Evolutionary conservation across 2,113 vertebrate genomes (phyloP).

Genomic region (Notothenia coriiceps): DNA sequence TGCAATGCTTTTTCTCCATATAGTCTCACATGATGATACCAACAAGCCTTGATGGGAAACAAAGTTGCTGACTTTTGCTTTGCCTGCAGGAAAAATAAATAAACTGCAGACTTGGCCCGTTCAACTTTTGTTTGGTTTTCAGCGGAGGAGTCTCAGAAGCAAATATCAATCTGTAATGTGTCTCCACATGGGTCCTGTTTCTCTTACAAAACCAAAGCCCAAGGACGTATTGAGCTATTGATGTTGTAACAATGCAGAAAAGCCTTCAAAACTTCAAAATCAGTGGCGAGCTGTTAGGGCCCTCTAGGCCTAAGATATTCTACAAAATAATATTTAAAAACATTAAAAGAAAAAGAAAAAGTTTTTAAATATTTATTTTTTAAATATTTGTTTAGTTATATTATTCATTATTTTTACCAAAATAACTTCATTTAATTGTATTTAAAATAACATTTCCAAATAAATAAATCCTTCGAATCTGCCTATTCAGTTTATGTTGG

Average conservation of each 20-base stretch:
- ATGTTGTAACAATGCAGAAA: not conserved
- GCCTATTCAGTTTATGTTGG: too few relatives aligned
- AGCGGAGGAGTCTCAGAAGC: constrained; percentile 11
- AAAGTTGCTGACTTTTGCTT: constrained; percentile 63
- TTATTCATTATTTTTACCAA: too few relatives aligned
- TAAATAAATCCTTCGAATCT: too few relatives aligned
- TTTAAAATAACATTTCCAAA: too few relatives aligned
- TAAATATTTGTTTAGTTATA: too few relatives aligned
- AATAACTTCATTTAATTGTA: too few relatives aligned
- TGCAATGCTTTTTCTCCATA: constrained; percentile 52
- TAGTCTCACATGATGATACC: constrained; percentile 50
- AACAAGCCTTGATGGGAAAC: constrained; percentile 54
- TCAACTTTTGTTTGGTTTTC: constrained; percentile 24
- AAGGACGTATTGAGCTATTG: constrained; percentile 15
- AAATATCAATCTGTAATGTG: constrained; percentile 33
- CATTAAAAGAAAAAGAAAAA: too few relatives aligned
- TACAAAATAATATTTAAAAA: too few relatives aligned
- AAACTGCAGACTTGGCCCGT: constrained; percentile 49
- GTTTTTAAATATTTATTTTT: too few relatives aligned
- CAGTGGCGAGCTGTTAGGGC: too few relatives aligned
- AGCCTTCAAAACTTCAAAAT: not conserved
- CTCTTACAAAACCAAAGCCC: constrained; percentile 17
- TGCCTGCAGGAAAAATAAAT: constrained; percentile 17
- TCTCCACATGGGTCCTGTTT: constrained; percentile 31
- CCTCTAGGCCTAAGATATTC: too few relatives aligned